Evolutionary conservation across 2,888 invertebrate genomes (phyloP).

Genomic region (Syritta pipiens): DNA sequence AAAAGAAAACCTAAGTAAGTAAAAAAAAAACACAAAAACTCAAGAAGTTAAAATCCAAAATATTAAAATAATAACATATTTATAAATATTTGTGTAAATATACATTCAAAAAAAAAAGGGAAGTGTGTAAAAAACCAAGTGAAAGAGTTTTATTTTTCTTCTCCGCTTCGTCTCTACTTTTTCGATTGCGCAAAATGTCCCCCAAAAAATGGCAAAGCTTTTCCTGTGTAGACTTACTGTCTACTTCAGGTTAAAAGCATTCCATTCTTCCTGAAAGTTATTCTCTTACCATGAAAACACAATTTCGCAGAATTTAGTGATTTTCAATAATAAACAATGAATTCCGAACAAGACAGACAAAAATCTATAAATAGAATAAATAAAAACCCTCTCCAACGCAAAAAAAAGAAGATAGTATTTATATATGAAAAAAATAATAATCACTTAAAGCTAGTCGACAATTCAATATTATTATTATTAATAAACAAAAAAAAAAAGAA

Average conservation of each 20-base stretch:
- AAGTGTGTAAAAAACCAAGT: slow-evolving; percentile 40
- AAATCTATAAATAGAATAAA: slow-evolving; percentile 10
- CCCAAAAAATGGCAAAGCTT: slow-evolving; percentile 24
- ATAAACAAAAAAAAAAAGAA: slow-evolving; percentile 33
- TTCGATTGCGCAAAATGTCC: slow-evolving; percentile 55
- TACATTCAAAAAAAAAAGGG: slow-evolving; percentile 31
- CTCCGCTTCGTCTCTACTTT: slow-evolving; percentile 51
- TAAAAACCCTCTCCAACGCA: slow-evolving; percentile 37
- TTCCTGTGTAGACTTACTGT: slow-evolving; percentile 48
- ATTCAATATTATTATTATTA: slow-evolving; percentile 65
- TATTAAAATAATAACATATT: slow-evolving; percentile 22
- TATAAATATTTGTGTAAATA: slow-evolving; percentile 63
- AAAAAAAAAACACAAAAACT: slow-evolving; percentile 33
- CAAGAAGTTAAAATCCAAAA: slow-evolving; percentile 57
- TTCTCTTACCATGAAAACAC: slow-evolving; percentile 16
- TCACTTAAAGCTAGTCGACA: slow-evolving; percentile 69
- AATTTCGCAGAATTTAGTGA: slow-evolving; percentile 33
- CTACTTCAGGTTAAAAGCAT: slow-evolving; percentile 44
- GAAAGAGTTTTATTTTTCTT: slow-evolving; percentile 48
- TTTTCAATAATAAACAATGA: slow-evolving; percentile 28
- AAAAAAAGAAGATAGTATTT: slow-evolving; percentile 23
- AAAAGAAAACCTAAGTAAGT: slow-evolving; percentile 57
- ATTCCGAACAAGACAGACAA: background rate
- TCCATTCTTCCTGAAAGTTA: background rate
- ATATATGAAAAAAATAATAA: slow-evolving; percentile 35